These are phyloP conservation scores for Cyphomyrus discorhynchus DNA, from an alignment of 2,113 vertebrate genomes.

Conservation along the genomic window DNA sequence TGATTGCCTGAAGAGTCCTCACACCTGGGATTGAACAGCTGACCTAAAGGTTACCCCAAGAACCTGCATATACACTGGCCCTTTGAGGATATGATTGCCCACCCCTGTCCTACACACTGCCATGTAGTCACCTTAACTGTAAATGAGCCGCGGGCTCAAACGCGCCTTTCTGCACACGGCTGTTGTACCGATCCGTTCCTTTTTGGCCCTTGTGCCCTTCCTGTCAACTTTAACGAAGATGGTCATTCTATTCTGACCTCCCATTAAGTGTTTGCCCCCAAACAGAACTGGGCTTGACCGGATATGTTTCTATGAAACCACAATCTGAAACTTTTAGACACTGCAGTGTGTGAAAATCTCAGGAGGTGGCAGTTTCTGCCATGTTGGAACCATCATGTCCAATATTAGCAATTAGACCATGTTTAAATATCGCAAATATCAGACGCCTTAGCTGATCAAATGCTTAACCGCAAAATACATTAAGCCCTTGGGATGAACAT, in stretches of 20 bases:
- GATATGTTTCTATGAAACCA: neutral
- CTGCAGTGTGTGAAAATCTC: neutral
- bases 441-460: neutral
- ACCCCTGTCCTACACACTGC: neutral
- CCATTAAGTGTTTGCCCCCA: neutral
- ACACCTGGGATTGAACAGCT: neutral
- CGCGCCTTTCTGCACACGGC: neutral
- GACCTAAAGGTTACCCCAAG: neutral
- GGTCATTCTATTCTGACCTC: neutral
- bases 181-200: neutral
- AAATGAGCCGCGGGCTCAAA: neutral
- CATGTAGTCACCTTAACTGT: neutral
- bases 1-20: neutral
- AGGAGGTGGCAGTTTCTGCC: neutral
- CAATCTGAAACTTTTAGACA: neutral
- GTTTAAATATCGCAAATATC: neutral
- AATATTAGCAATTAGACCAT: neutral
- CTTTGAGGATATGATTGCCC: neutral
- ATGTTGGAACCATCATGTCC: neutral
- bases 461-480: neutral
- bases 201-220: neutral
- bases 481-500: neutral
- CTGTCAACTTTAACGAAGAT: neutral
- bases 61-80: neutral
- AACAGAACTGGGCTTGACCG: neutral